Evolutionary conservation across 2,888 invertebrate genomes (phyloP), one percentile per base, ranked within the genome.

Genomic region (Ophion costatus): DNA sequence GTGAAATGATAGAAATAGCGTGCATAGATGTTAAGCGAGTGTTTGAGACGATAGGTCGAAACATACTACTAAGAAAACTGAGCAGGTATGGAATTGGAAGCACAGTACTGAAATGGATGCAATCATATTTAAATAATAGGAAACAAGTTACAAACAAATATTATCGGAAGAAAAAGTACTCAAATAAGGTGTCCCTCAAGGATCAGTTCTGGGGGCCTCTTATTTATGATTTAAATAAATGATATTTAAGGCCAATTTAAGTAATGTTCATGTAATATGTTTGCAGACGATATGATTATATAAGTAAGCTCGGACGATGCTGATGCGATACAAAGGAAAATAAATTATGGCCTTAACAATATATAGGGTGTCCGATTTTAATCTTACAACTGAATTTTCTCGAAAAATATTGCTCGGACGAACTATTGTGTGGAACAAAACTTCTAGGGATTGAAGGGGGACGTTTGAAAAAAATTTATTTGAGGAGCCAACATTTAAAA

Each of bases 181-280:
- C 0, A 51, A 78, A n/a, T 45, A 61, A 11, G 81, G 78, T 20
- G 81, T 84, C 22, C 81, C 81, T 0, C 84, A 84, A 45, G 84
- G 80, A 1, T 85, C 80, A 11, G 71, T 73, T 20, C 11, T 85
- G 42, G 85, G 80, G 11, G 83, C 83, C 29, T 85, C 7, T 14
- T 83, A 11, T 83, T 38, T 38, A 38, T 38, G 6, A 38, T 38
- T 7, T 38, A 38, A 4, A 38, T 38, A 38, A 38, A 38, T 7
- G 38, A 5, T 6, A 38, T 38, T 6, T 6, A 38, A 38, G 38
- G 6, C 38, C 38, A 38, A 38, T 80, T 45, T 29, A 84, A 80
- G 38, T 38, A 80, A 61, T 82, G 82, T 64, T 81, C 84, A 0
- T 80, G 83, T 45, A 85, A 24, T 24, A 24, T 24, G 1, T 24